Evolutionary conservation across 2,888 invertebrate species (phyloP).

Genomic region (Lepidocyrtinus sp.): DNA sequence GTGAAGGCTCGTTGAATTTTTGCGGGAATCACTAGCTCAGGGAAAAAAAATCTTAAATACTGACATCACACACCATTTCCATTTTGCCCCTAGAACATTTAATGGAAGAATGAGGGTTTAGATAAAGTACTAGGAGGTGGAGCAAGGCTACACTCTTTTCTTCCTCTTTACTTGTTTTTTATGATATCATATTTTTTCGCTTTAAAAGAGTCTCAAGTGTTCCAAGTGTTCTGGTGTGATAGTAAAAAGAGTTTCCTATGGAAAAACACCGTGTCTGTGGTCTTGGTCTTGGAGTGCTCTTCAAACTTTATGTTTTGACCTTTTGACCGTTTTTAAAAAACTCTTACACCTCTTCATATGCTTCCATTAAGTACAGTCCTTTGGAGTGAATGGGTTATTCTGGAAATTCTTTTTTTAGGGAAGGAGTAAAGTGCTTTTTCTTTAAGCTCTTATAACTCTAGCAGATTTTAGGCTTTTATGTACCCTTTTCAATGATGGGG

Average conservation of each 20-base stretch:
- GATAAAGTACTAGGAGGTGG: not conserved
- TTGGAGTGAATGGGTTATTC: constrained; percentile 3
- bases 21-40: not conserved
- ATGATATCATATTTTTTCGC: constrained; percentile 51
- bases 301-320: constrained; percentile 17
- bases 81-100: not conserved
- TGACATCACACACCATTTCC: not conserved
- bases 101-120: not conserved
- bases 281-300: constrained; percentile 6
- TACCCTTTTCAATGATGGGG: too few relatives aligned
- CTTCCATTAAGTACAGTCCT: too few relatives aligned
- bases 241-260: constrained; percentile 20
- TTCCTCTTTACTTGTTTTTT: constrained; percentile 38
- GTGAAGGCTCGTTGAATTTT: constrained; percentile 20
- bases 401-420: not conserved
- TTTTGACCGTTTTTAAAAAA: constrained; percentile 4
- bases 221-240: constrained; percentile 14
- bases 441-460: too few relatives aligned
- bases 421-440: constrained; percentile 9
- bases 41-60: constrained; percentile 16
- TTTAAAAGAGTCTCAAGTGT: constrained; percentile 18
- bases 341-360: not conserved
- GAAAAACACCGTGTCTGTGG: constrained; percentile 19
- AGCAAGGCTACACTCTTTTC: not conserved
- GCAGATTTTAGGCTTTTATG: too few relatives aligned